Conservation (phyloP, 2,113 vertebrate genomes). For the Carassius carassius region DNA sequence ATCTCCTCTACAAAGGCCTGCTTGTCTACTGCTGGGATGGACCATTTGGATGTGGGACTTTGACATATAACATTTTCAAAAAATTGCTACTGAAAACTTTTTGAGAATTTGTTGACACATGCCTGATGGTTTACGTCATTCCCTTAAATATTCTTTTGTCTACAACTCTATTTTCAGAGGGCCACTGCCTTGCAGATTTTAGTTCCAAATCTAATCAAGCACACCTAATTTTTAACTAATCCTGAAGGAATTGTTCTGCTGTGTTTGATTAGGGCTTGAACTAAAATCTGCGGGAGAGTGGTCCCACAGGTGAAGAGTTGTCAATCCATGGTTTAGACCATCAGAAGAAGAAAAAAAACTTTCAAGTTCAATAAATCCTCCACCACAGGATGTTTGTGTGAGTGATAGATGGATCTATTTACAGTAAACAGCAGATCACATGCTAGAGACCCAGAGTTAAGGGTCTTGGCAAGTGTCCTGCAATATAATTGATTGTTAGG, state of each 20-base stretch:
- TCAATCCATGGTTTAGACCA: background rate
- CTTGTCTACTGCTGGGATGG: constrained; percentile 62
- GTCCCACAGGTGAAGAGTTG: background rate
- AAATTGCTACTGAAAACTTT: background rate
- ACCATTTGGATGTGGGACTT: constrained; percentile 36
- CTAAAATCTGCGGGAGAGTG: background rate
- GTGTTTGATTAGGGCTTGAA: background rate
- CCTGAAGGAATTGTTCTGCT: background rate
- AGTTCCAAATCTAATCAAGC: background rate
- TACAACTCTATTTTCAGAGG: background rate
- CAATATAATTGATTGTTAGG: constrained; percentile 78
- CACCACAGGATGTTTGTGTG: constrained; percentile 59
- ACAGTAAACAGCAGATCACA: constrained; percentile 65
- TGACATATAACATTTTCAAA: background rate
- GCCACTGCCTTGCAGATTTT: background rate
- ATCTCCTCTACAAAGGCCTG: constrained; percentile 73
- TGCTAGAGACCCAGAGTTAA: constrained; percentile 72
- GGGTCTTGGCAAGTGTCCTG: constrained; percentile 71
- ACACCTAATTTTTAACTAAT: background rate
- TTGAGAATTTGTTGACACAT: background rate
- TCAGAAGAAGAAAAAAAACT: background rate
- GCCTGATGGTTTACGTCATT: constrained; percentile 50
- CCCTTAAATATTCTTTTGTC: constrained; percentile 63
- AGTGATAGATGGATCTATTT: constrained; percentile 65
- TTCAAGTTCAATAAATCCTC: constrained; percentile 8